Percentiles rank a stretch among this genome's conserved stretches.
Conservation (phyloP, 2,888 invertebrate species). For the Euzophera pinguis region DNA sequence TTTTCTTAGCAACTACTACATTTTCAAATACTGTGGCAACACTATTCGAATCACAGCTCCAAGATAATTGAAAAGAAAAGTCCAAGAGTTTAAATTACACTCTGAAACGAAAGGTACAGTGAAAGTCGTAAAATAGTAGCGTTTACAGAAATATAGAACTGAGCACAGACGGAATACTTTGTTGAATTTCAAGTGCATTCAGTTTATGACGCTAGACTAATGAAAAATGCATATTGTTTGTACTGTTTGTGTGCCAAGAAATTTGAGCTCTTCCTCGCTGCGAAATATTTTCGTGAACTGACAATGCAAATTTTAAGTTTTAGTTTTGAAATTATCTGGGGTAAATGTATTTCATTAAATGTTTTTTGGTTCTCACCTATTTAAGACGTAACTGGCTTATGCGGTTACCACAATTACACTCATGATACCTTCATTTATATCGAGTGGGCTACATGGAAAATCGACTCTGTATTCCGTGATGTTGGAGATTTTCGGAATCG, state of each 20-base stretch:
- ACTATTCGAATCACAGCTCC: neutral
- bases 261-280: conserved; percentile 32
- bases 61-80: neutral
- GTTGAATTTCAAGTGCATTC: conserved; percentile 7
- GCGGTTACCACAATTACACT: too few species aligned
- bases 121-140: neutral
- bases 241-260: conserved; percentile 38
- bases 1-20: too few species aligned
- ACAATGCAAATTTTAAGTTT: conserved; percentile 12
- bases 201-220: conserved; percentile 22
- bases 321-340: too few species aligned
- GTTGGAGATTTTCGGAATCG: too few species aligned
- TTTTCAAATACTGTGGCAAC: too few species aligned
- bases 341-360: too few species aligned
- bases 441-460: too few species aligned
- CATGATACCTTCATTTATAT: too few species aligned
- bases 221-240: conserved; percentile 47
- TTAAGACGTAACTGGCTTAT: too few species aligned
- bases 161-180: conserved; percentile 5
- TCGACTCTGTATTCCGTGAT: too few species aligned
- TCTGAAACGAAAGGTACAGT: neutral
- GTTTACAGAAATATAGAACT: conserved; percentile 8
- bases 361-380: too few species aligned
- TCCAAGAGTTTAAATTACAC: neutral
- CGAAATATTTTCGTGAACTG: conserved; percentile 21